Base-by-base conservation (phyloP, 1,140 invertebrate species). In the Tigriopus japonicus region DNA sequence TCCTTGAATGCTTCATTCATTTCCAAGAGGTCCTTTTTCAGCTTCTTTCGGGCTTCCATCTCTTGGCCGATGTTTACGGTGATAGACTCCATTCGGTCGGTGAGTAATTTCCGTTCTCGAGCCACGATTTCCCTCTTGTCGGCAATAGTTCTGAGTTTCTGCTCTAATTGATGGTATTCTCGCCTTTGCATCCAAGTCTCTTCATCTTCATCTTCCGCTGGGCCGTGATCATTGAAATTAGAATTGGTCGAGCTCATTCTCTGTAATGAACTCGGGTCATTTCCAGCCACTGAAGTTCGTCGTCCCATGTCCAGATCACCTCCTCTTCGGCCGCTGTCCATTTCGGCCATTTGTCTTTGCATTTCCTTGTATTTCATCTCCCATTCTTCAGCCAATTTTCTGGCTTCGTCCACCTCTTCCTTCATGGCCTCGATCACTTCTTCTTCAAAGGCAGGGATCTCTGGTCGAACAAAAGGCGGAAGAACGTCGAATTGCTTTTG, bases 311-410 rank as follows among this genome's bases (percentile, higher is more conserved):
- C 55, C 55, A 58, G 28, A 9, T 40, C 24, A 41, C 55, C n/a
- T 55, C 28, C n/a, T 58, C 55, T 3, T 58, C 28, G 14, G 5
- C 55, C 12, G 21, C 40, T 42, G 35, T 82, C 79, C 0, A 81
- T 78, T 41, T 80, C 78, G 62, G 87, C 84, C 61, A 87, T 76
- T 70, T 86, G 78, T 66, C 86, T 82, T 1, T 81, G 79, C 5
- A 79, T 78, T 64, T 78, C 75, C 42, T 82, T 78, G 68, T 81
- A 87, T 67, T 86, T 84, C 65, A 81, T 80, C 66, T 88, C 84
- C 63, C 86, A 76, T 67, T 84, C 81, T 67, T 87, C 85, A 0
- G 83, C 81, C 17, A 80, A 80, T 66, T 82, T 82, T 67, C 82
- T 80, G 0, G 85, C 80, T 63, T 82, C 78, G 63, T 82, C 79